Base-by-base conservation (phyloP, 2,113 vertebrate genomes). In the Corythaeola cristata region DNA sequence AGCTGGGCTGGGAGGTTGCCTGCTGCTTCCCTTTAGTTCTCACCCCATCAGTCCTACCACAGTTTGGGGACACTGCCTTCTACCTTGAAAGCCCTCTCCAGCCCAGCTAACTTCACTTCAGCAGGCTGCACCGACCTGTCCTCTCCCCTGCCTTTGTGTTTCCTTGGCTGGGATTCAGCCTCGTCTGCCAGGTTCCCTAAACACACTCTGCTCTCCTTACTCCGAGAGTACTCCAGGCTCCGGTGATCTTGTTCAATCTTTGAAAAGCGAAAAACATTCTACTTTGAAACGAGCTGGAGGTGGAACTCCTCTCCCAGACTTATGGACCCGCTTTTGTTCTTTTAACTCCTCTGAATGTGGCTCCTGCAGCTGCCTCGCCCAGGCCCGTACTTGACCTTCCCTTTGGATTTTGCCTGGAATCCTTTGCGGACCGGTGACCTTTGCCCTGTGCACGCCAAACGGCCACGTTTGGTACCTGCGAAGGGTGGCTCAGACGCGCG, bases 391-490 rank as follows among this genome's bases (percentile, higher is more conserved):
- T 9, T 11, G 18, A 35, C 64, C 10, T 20, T 66, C 33, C 15
- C 14, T 75, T 88, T 47, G 4, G 11, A 11, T 32, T 45, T 69
- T 44, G 22, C 6, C 4, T 9, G 12, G 58, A 85, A 58, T 2
- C 4, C 19, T 22, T 18, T 9, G 7, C 18, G 8, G 6, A 11
- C 15, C 0, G 5, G 22, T 8, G 37, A 32, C 8, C 44, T 63
- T 15, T 6, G 59, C 15, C 44, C 16, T 2, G 11, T 1, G 23
- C 14, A 4, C 0, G 26, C 2, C 0, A 32, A 60, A 5, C 0
- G 2, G 19, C 5, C 33, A 37, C 2, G 0, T 69, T 60, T 35
- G 11, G 1, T 28, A 19, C 6, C 37, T 20, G 19, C 5, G 13
- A 26, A 20, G 55, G 27, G 28, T 15, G 64, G 50, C 16, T 23